Base-by-base conservation (phyloP, 2,113 vertebrate species). In the Cygnus buccinator region DNA sequence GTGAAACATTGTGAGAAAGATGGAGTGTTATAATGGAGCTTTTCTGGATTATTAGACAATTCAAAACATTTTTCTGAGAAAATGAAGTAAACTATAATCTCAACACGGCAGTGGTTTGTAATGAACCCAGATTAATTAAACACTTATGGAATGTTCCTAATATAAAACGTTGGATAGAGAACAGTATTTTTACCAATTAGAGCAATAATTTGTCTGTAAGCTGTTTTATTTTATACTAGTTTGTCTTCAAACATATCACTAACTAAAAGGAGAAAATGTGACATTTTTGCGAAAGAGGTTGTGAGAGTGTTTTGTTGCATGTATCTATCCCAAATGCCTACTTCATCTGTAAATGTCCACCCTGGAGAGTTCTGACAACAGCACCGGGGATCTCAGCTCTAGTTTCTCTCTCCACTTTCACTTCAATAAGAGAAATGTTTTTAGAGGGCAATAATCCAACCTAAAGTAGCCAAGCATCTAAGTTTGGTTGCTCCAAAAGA, bases 1-100 rank as follows among this genome's bases (percentile, higher is more conserved):
- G 55, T 92, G 58, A 94, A 86, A 76, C n/a, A 90, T 28, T 68
- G 96, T 61, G 55, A 92, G 33, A 90, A 93, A 83, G 54, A 37
- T 63, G 73, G 37, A 88, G 41, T 94, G 74, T 93, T 97, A 62
- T 50, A 93, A 85, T 89, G 71, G 33, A 80, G n/a, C 33, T 82
- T 87, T 81, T 67, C 33, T 74, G 67, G 93, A 83, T 91, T 88
- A 90, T 75, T 73, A 80, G 76, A 29, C 28, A 79, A 21, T 43
- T 67, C 21, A 50, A 50, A 50, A 52, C 1, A 39, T 39, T 39
- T 39, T 39, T 39, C 39, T 63, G 59, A n/a, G 43, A 77, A 83
- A 90, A 41, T 48, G 22, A 2, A 52, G 39, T 16, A 37, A 17
- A 17, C 37, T 78, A 37, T 58, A 73, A 54, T 85, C 35, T 88